Conservation (phyloP, 2,113 vertebrate genomes). For the Plotosus lineatus region DNA sequence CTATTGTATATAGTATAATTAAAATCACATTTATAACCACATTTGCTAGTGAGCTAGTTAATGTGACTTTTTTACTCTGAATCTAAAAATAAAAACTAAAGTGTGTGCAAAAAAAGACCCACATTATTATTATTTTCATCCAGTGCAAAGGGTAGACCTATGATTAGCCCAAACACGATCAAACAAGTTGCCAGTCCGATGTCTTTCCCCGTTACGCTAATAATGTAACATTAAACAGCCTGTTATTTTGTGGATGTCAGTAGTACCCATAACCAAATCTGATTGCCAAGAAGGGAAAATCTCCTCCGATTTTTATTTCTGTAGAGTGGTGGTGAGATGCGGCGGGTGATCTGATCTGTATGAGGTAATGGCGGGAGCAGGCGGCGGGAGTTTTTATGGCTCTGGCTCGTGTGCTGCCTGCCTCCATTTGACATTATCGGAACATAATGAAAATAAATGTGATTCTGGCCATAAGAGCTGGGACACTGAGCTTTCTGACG, state of each 20-base stretch:
- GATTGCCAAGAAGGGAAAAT: slow-evolving; percentile 26
- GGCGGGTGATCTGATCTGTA: slow-evolving; percentile 49
- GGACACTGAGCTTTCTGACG: slow-evolving; percentile 44
- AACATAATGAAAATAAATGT: slow-evolving; percentile 59
- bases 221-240: slow-evolving; percentile 18
- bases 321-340: slow-evolving; percentile 24
- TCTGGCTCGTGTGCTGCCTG: slow-evolving; percentile 50
- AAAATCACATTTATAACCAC: background rate
- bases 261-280: slow-evolving; percentile 7
- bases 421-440: slow-evolving; percentile 57
- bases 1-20: background rate
- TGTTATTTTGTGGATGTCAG: slow-evolving; percentile 29
- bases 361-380: slow-evolving; percentile 59
- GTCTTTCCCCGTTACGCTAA: background rate
- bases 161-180: slow-evolving; percentile 19
- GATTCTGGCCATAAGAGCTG: slow-evolving; percentile 51
- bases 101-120: slow-evolving; percentile 2
- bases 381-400: slow-evolving; percentile 51
- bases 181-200: slow-evolving; percentile 17
- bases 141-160: slow-evolving; percentile 3
- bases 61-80: background rate
- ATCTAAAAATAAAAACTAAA: slow-evolving; percentile 20
- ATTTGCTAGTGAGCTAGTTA: background rate
- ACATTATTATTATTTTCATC: slow-evolving; percentile 9
- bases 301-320: slow-evolving; percentile 19